Evolutionary conservation across 2,888 invertebrate genomes (phyloP).

Genomic region (Hirtodrosophila alboralis): DNA sequence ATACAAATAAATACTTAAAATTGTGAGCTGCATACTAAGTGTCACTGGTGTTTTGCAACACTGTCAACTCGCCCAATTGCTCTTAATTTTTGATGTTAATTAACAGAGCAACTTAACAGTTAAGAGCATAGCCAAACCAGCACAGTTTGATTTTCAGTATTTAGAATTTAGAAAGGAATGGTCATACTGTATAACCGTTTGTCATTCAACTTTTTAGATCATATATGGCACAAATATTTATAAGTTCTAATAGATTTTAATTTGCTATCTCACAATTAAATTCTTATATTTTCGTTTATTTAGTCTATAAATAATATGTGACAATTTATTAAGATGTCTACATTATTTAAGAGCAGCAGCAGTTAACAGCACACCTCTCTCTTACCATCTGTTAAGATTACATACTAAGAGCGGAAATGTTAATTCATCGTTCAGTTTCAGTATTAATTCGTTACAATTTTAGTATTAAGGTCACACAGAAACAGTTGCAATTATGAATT

Average conservation of each 20-base stretch:
- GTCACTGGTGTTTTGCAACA: slow-evolving; percentile 17
- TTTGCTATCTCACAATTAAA: too few relatives aligned
- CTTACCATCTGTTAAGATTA: slow-evolving; percentile 20
- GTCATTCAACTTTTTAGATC: too few relatives aligned
- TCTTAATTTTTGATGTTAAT: background rate
- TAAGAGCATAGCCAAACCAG: background rate
- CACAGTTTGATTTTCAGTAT: too few relatives aligned
- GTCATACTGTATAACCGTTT: too few relatives aligned
- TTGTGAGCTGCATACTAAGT: slow-evolving; percentile 31
- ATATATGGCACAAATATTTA: too few relatives aligned
- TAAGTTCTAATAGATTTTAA: background rate
- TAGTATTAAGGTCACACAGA: slow-evolving; percentile 30
- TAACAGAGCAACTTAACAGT: background rate
- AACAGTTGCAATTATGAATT: background rate
- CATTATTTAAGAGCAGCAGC: background rate
- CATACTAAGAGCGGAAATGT: slow-evolving; percentile 28
- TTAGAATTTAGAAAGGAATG: too few relatives aligned
- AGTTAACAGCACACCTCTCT: background rate
- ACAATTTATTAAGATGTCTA: too few relatives aligned
- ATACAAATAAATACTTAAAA: slow-evolving; percentile 38
- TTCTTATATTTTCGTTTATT: too few relatives aligned
- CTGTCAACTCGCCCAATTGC: slow-evolving; percentile 7
- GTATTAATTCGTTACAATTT: slow-evolving; percentile 23
- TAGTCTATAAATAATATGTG: too few relatives aligned
- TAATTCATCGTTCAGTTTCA: slow-evolving; percentile 2